These are phyloP conservation scores for Streptopelia turtur DNA, from an alignment of 2,797 vertebrate species.

Conservation along the genomic window DNA sequence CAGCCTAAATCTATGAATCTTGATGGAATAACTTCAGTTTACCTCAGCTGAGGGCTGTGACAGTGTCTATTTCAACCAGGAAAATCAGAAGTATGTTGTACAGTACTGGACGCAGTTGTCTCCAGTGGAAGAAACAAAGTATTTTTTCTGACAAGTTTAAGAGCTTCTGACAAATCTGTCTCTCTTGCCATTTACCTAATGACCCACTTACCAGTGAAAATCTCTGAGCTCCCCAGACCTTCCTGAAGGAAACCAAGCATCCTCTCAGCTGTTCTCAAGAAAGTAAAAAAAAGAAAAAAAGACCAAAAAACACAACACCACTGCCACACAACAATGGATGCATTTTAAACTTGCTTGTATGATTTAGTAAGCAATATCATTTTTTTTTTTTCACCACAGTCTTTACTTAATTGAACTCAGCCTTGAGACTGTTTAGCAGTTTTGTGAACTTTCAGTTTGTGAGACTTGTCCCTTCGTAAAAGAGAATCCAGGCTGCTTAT, in stretches of 20 bases:
- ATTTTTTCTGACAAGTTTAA: neutral
- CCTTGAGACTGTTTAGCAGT: neutral
- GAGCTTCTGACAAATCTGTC: neutral
- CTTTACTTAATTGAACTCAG: neutral
- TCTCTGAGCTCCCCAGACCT: neutral
- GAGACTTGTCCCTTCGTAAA: neutral
- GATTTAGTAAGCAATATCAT: neutral
- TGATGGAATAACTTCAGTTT: neutral
- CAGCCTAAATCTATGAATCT: neutral
- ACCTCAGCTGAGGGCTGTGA: neutral
- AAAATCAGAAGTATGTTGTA: neutral
- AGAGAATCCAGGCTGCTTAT: neutral
- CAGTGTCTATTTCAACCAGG: neutral
- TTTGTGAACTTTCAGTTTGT: neutral
- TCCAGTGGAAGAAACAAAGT: neutral
- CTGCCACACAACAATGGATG: neutral
- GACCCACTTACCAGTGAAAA: neutral
- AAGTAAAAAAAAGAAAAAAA: neutral
- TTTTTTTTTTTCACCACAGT: neutral
- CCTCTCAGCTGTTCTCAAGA: neutral
- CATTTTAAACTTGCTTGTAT: neutral
- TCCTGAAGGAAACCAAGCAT: conserved; percentile 6
- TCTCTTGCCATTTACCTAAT: neutral
- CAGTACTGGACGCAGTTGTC: neutral
- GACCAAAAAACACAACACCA: neutral